Evolutionary conservation across 2,797 vertebrate species (phyloP).

Genomic region (Vireo griseus): DNA sequence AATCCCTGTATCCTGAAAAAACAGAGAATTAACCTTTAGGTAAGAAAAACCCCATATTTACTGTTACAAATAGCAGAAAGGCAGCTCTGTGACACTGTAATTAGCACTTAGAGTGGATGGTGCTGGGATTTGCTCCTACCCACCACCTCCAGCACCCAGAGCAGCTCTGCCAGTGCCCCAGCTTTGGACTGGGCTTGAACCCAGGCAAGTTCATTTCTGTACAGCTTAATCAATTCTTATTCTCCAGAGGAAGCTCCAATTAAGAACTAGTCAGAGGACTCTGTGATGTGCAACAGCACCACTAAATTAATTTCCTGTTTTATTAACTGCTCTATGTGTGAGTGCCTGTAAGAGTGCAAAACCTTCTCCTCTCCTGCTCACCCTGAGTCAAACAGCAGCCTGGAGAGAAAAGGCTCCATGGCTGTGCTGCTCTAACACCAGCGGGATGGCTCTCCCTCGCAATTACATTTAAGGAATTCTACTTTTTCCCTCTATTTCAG

Average conservation of each 20-base stretch:
- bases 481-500: background rate
- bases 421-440: background rate
- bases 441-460: background rate
- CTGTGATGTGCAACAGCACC: background rate
- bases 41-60: background rate
- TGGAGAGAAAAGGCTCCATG: background rate
- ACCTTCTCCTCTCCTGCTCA: background rate
- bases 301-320: background rate
- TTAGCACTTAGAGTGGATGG: background rate
- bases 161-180: background rate
- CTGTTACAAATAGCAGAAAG: background rate
- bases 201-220: background rate
- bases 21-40: background rate
- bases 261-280: background rate
- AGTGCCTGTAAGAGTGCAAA: background rate
- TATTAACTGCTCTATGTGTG: background rate
- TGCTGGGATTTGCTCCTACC: background rate
- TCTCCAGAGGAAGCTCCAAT: background rate
- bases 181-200: background rate
- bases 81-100: background rate
- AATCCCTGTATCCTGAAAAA: conserved; percentile 69
- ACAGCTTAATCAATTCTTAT: background rate
- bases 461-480: background rate
- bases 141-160: background rate
- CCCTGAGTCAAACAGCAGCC: background rate